Conservation (phyloP, 2,797 vertebrate genomes). For the Cossypha polioptera region DNA sequence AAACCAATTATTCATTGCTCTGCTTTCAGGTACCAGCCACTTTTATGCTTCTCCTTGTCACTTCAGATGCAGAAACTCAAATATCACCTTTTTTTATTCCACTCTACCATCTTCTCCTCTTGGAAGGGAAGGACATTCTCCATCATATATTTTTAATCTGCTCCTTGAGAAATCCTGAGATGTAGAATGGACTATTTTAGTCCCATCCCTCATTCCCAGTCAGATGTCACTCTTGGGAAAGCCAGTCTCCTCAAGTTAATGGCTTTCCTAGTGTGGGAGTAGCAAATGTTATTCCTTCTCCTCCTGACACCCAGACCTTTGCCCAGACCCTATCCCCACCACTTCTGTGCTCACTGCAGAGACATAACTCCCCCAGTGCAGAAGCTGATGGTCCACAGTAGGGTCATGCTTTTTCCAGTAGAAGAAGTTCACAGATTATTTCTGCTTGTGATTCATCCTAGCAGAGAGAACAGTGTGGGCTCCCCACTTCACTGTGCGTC, state of each 20-base stretch:
- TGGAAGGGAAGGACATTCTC: background rate
- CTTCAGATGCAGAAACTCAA: background rate
- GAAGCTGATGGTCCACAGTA: background rate
- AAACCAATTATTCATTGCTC: background rate
- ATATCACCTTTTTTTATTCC: background rate
- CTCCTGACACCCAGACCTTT: background rate
- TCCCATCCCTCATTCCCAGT: background rate
- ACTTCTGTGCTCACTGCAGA: background rate
- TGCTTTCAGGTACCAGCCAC: background rate
- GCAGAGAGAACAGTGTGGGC: background rate
- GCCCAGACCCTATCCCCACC: background rate
- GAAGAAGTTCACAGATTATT: background rate
- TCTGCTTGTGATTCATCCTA: background rate
- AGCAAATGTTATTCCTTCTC: background rate
- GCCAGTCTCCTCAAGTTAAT: background rate
- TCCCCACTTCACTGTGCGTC: background rate
- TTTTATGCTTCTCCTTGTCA: background rate
- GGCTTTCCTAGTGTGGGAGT: background rate
- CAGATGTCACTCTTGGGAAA: background rate
- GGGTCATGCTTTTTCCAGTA: background rate
- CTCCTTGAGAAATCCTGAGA: background rate
- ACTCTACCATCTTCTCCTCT: background rate
- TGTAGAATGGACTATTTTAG: background rate
- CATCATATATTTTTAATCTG: background rate
- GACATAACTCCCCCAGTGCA: background rate